Conservation (phyloP, 2,113 vertebrate species). For the Bujurquina vittata region DNA sequence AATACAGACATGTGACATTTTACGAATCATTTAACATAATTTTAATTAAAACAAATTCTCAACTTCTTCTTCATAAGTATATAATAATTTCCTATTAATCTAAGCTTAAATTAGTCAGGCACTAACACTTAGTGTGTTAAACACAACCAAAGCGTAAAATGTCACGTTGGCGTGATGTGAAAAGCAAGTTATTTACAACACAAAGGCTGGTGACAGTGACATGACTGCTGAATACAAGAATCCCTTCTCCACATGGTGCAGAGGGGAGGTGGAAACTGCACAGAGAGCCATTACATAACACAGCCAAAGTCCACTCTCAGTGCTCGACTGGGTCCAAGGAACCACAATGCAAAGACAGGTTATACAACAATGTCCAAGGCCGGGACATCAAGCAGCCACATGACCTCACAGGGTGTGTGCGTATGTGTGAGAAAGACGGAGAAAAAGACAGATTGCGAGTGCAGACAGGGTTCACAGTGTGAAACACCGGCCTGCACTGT, state of each 20-base stretch:
- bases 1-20: constrained; percentile 21
- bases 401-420: constrained; percentile 24
- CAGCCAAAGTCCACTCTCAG: constrained; percentile 60
- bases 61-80: background rate
- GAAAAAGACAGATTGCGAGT: constrained; percentile 38
- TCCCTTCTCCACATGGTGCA: constrained; percentile 12
- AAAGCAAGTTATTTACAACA: background rate
- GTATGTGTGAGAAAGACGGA: constrained; percentile 7
- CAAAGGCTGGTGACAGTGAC: constrained; percentile 7
- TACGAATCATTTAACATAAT: background rate
- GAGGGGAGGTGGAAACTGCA: constrained; percentile 30
- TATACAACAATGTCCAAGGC: constrained; percentile 66
- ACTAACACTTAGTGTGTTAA: background rate
- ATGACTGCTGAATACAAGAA: constrained; percentile 14
- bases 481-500: constrained; percentile 48
- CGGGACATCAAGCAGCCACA: constrained; percentile 38
- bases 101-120: background rate
- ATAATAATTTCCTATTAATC: background rate
- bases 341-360: constrained; percentile 54
- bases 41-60: background rate
- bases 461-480: constrained; percentile 37
- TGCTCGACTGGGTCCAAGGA: constrained; percentile 31
- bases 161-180: background rate
- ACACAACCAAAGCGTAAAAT: background rate
- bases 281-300: constrained; percentile 54